These are phyloP conservation scores for Mesochorus sp. DNA, from an alignment of 2,888 invertebrate species.

Conservation along the genomic window DNA sequence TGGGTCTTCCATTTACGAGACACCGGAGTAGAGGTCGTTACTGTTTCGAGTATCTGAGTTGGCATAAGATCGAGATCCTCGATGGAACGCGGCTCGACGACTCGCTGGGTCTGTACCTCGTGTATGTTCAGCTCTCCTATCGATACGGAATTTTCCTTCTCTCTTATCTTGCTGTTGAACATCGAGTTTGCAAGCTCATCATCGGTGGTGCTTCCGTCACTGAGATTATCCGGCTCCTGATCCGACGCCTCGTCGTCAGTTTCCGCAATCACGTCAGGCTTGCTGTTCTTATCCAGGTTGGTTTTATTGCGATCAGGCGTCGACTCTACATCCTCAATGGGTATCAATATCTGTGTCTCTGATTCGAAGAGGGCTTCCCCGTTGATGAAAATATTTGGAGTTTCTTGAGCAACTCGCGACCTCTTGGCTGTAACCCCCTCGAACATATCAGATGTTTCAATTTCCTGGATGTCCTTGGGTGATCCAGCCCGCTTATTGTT, in stretches of 20 bases:
- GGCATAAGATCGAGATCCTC: conserved; percentile 51
- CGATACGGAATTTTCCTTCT: neutral
- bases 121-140: neutral
- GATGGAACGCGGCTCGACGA: neutral
- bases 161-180: neutral
- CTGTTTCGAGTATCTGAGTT: conserved; percentile 42
- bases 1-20: neutral
- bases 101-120: conserved; percentile 39
- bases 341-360: neutral
- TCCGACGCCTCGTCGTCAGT: conserved; percentile 46
- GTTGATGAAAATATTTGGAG: neutral
- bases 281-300: neutral
- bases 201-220: conserved; percentile 27
- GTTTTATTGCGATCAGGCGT: neutral
- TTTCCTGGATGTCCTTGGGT: conserved; percentile 55
- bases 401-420: neutral
- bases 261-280: conserved; percentile 45
- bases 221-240: neutral
- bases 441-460: conserved; percentile 62
- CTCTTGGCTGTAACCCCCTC: neutral
- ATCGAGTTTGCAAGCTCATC: neutral
- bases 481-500: neutral
- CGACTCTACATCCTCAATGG: neutral
- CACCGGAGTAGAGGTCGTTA: conserved; percentile 43
- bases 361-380: neutral